A percentile compares a stretch with the other conserved stretches of the same genome.
Conservation (phyloP, 1,140 invertebrate genomes). For the Bombyx mandarina region DNA sequence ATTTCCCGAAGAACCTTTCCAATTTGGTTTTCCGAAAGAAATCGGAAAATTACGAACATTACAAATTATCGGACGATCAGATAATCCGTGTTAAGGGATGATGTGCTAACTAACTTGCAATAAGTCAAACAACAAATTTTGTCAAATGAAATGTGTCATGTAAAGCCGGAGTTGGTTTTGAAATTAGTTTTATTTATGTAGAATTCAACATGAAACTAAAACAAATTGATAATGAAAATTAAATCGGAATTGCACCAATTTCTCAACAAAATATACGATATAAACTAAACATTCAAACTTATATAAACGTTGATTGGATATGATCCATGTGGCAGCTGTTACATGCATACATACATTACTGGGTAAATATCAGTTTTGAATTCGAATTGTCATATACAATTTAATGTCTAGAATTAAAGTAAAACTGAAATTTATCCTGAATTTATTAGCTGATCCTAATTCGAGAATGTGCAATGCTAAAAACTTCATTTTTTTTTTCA, state of each 20-base stretch:
- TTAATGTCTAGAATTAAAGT: too few relatives aligned
- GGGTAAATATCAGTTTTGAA: constrained; percentile 51
- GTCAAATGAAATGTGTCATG: too few relatives aligned
- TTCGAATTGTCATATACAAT: too few relatives aligned
- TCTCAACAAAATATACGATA: constrained; percentile 8
- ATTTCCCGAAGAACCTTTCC: too few relatives aligned
- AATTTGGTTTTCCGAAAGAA: too few relatives aligned
- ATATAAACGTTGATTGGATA: constrained; percentile 34
- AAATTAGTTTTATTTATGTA: background rate
- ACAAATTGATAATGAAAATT: background rate
- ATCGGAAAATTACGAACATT: too few relatives aligned
- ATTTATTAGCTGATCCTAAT: constrained; percentile 59
- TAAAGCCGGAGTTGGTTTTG: too few relatives aligned
- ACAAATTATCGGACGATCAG: too few relatives aligned
- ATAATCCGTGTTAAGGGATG: too few relatives aligned
- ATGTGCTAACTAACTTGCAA: too few relatives aligned
- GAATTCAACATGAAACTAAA: background rate
- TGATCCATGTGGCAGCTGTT: constrained; percentile 63
- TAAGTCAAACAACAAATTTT: too few relatives aligned
- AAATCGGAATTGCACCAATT: constrained; percentile 44
- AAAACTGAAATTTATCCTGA: constrained; percentile 46
- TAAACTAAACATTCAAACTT: constrained; percentile 17
- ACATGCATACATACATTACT: constrained; percentile 56
- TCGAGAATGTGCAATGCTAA: constrained; percentile 69
- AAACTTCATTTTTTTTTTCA: constrained; percentile 63